Base-by-base conservation (phyloP, 2,888 invertebrate genomes). In the Coremacera marginata region DNA sequence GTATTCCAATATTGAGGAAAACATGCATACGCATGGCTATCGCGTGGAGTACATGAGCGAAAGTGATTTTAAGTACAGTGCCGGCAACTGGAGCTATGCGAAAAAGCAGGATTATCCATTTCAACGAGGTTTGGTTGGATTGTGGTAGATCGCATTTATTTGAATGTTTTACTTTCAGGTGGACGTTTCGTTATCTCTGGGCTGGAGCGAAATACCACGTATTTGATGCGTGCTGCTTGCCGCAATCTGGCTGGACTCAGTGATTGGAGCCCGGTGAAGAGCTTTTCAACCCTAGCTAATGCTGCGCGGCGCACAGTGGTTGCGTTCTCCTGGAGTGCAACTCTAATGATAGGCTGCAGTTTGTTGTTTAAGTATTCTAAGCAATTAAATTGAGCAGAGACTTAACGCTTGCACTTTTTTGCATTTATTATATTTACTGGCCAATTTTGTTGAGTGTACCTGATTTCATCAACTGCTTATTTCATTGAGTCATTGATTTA, bases 221-320 rank as follows among this genome's bases (percentile, higher is more conserved):
- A 92, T 84, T 89, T 90, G 77, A 88, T 92, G 80, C 87, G 90
- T 49, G 92, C 90, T 1, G 92, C 92, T 57, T 90, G 91, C 0
- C 88, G 88, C 70, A 92, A 92, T 84, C 84, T 89, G 34, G 92
- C 92, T 19, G 92, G 92, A 27, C 85, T 91, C n/a, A 89, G 90
- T 76, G 89, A 90, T 78, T 89, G 88, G 88, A 88, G 88, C 44
- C 82, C 82, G n/a, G 87, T 88, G 74, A 86, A 85, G 80, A 85
- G 81, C 31, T 89, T 89, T 71, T 84, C 84, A 68, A 89, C 90
- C 11, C 81, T 87, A 16, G 80, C 82, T 8, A 87, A 83, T 68
- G 70, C 81, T 9, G 82, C 82, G 52, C 72, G 67, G 44, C 81
- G 70, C 67, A 76, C 80, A 1, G 65, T 80, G 8, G 68, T 75